phyloP scores from a whole-genome alignment of 2,888 invertebrate genomes.

The Mythimna albipuncta region DNA sequence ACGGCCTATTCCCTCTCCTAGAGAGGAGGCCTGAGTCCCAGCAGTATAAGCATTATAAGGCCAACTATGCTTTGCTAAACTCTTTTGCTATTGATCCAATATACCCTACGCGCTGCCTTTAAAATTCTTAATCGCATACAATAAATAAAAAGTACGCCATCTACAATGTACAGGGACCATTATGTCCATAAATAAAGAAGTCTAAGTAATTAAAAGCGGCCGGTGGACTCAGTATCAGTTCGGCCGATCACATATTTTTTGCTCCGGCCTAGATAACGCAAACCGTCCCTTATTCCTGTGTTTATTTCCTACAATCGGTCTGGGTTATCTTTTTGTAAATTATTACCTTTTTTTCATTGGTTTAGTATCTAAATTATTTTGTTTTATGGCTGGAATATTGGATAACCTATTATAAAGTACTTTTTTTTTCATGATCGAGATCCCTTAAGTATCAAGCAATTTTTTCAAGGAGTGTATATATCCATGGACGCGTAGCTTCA shows the following conservation, averaged over 20 bases:
- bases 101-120: not conserved
- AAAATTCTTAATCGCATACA: constrained; percentile 15
- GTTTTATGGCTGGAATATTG: constrained; percentile 23
- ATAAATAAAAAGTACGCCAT: constrained; percentile 37
- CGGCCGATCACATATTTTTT: constrained; percentile 64
- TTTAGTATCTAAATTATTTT: constrained; percentile 35
- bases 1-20: no score
- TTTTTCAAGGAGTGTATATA: no score
- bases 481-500: no score
- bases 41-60: no score
- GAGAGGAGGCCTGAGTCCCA: no score
- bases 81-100: no score
- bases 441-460: no score
- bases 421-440: not conserved
- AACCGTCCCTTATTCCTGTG: constrained; percentile 54
- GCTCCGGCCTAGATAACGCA: constrained; percentile 51
- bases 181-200: constrained; percentile 61
- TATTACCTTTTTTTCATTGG: constrained; percentile 44
- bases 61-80: no score
- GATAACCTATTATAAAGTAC: not conserved
- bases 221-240: constrained; percentile 44
- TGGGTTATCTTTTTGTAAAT: constrained; percentile 56
- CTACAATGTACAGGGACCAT: constrained; percentile 46
- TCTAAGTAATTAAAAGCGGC: constrained; percentile 62
- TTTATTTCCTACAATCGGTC: constrained; percentile 59